Conservation (phyloP, 2,113 vertebrate genomes). For the Pelodiscus sinensis region DNA sequence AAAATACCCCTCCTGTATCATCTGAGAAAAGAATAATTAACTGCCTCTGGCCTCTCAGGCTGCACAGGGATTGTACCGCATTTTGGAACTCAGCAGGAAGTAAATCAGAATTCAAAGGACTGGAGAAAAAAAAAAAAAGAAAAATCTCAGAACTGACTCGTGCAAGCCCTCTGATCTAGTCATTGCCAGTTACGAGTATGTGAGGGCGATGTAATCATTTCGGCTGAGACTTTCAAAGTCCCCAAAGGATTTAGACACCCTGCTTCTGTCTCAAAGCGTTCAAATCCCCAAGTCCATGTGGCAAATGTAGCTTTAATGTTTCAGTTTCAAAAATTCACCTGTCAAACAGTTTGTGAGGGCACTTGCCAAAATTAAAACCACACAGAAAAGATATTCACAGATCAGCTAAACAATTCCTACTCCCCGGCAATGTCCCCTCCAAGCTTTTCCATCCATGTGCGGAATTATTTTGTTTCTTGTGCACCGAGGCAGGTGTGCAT, state of each 20-base stretch:
- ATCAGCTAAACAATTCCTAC: neutral
- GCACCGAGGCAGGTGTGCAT: no score
- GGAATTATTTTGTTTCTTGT: no score
- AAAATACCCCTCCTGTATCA: fast-evolving
- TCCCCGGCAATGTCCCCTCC: no score
- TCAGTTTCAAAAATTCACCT: neutral
- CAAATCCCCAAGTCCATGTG: fast-evolving
- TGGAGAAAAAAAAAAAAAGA: neutral
- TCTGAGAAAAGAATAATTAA: fast-evolving
- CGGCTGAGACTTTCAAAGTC: neutral
- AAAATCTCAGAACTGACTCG: neutral
- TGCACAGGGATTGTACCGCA: fast-evolving
- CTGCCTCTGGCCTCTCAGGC: neutral
- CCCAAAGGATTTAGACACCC: neutral
- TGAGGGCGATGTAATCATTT: fast-evolving
- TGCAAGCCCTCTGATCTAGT: fast-evolving
- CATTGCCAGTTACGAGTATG: fast-evolving
- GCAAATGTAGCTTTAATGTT: no score
- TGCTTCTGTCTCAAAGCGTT: neutral
- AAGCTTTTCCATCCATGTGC: no score
- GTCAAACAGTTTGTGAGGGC: neutral
- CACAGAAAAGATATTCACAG: fast-evolving
- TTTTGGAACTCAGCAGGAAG: neutral
- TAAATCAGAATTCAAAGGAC: neutral
- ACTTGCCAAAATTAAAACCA: neutral